These are phyloP conservation scores for Lonchura striata DNA, from an alignment of 2,113 vertebrate genomes.

Conservation along the genomic window DNA sequence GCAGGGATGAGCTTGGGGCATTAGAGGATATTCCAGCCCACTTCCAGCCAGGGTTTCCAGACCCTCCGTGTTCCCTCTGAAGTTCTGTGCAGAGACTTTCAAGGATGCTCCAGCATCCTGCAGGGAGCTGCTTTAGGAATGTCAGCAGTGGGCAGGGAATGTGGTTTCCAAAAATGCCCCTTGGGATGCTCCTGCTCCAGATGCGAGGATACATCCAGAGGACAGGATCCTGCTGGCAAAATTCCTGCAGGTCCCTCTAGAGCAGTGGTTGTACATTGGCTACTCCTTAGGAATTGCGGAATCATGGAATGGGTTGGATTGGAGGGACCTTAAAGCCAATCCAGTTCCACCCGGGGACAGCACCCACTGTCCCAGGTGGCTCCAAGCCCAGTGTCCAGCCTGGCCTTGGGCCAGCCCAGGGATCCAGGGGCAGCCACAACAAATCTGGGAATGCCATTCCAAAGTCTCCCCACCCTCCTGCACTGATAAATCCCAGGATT, in stretches of 20 bases:
- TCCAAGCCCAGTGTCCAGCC: rapidly evolving
- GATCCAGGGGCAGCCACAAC: not conserved
- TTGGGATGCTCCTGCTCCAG: not conserved
- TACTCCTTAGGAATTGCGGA: too few species aligned
- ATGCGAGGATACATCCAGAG: not conserved
- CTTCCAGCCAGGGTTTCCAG: not conserved
- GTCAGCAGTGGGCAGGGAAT: not conserved
- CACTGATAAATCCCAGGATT: rapidly evolving
- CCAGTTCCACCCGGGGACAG: not conserved
- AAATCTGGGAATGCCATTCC: not conserved
- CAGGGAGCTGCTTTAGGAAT: not conserved
- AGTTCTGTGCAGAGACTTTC: not conserved
- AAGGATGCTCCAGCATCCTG: not conserved
- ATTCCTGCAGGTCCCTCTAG: not conserved
- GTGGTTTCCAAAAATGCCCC: not conserved
- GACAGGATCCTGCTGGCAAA: not conserved
- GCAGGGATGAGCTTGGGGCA: not conserved
- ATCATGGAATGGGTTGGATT: not conserved
- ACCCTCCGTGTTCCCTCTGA: rapidly evolving
- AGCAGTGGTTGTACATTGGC: too few species aligned
- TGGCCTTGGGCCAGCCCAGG: not conserved
- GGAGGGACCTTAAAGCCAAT: not conserved
- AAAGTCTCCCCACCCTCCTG: not conserved
- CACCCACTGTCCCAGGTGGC: rapidly evolving
- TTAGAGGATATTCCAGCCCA: not conserved